Percentiles rank a stretch among this genome's conserved stretches.
Conservation (phyloP, 2,888 invertebrate genomes). For the Choristoneura rosaceana region DNA sequence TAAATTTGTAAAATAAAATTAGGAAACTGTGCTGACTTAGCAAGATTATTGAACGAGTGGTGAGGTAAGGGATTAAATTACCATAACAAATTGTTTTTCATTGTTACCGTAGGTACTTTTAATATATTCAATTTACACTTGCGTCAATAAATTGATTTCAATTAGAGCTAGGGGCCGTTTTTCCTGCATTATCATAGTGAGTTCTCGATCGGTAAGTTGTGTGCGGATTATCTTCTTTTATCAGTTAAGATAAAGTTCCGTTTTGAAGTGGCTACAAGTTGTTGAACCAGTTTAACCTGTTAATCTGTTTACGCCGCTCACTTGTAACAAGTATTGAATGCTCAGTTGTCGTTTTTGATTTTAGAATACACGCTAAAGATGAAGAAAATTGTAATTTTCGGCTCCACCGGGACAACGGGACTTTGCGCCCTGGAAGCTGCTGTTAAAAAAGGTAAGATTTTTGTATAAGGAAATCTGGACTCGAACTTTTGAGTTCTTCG, state of each 20-base stretch:
- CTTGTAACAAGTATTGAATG: constrained; percentile 1
- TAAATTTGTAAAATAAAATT: constrained; percentile 23
- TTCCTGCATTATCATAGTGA: constrained; percentile 33
- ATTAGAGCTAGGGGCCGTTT: constrained; percentile 2
- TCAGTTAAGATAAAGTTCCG: constrained; percentile 33
- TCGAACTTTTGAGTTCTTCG: too few relatives aligned
- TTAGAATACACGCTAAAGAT: constrained; percentile 65
- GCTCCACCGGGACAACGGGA: constrained; percentile 93
- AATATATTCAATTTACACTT: constrained; percentile 20
- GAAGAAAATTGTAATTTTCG: constrained; percentile 93
- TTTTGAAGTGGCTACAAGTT: constrained; percentile 4
- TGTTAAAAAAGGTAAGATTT: constrained; percentile 89
- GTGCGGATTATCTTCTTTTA: constrained; percentile 27
- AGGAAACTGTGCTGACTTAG: background rate
- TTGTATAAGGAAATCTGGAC: too few relatives aligned
- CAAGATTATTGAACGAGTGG: constrained; percentile 17
- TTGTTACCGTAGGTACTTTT: background rate
- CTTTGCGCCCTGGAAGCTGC: constrained; percentile 91
- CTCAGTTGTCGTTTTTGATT: constrained; percentile 4
- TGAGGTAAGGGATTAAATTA: constrained; percentile 40
- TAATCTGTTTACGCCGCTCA: constrained; percentile 5
- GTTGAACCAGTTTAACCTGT: constrained; percentile 28
- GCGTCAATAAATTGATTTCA: constrained; percentile 27
- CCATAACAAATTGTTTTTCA: constrained; percentile 32
- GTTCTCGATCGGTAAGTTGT: constrained; percentile 21